Evolutionary conservation across 2,797 vertebrate species (phyloP).

Genomic region (Perodicticus potto): DNA sequence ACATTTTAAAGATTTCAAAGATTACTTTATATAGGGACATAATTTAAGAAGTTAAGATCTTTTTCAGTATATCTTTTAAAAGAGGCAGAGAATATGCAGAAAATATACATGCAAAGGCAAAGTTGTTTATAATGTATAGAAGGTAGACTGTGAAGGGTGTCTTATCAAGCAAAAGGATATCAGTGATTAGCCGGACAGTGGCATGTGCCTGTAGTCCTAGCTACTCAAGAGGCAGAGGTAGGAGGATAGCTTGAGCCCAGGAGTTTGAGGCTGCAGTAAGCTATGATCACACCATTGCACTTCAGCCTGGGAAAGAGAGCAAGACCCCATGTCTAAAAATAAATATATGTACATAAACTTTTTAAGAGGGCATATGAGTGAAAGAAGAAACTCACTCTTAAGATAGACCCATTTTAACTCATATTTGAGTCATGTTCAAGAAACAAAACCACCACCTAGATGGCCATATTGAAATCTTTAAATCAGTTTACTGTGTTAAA

Average conservation of each 20-base stretch:
- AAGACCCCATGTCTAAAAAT: neutral
- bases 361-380: neutral
- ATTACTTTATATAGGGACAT: neutral
- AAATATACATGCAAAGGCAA: neutral
- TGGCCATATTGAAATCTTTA: neutral
- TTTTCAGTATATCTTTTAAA: neutral
- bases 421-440: neutral
- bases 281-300: neutral
- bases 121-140: neutral
- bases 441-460: neutral
- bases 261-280: neutral
- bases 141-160: neutral
- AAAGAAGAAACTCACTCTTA: neutral
- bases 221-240: neutral
- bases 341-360: neutral
- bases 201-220: neutral
- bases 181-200: neutral
- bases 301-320: neutral
- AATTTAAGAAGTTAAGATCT: neutral
- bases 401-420: neutral
- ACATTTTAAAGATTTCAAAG: neutral
- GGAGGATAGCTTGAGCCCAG: neutral
- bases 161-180: neutral
- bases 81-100: neutral
- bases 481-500: neutral